Evolutionary conservation across 2,797 vertebrate genomes (phyloP), one percentile per base, ranked within the genome.

Genomic region (Amblyraja radiata): DNA sequence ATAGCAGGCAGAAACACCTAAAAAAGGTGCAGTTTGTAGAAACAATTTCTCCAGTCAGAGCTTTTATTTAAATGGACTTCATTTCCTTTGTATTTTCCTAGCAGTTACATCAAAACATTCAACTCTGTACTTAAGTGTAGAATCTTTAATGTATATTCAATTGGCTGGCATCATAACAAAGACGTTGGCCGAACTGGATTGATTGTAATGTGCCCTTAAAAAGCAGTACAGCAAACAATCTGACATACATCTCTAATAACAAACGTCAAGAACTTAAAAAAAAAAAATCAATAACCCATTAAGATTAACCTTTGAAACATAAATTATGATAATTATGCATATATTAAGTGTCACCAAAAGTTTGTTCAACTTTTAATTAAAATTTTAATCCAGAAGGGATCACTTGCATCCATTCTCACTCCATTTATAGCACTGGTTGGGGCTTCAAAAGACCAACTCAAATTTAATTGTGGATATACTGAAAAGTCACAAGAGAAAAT

Each of bases 261-360:
- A 92, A 91, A 92, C 90, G 39, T 92, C 71, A 92, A 5, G 46
- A 92, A 92, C 90, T 92, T 92, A 74, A 76, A 88, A 88, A 73
- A 46, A 88, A 88, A 79, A 76, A 76, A 92, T 71, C 71, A 74
- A 28, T 58, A 74, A 73, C 39, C 71, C 18, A 92, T n/a, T 76
- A 92, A 92, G 90, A 92, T 92, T 54, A 92, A 92, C 90, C 71
- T 92, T 92, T 92, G 54, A 92, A 92, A 92, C 39, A 92, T 92
- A 92, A 92, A 92, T 92, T 92, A 92, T 76, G 5, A 71, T 74
- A 76, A 68, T 36, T 91, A 91, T 91, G 71, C 36, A 92, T 92
- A 92, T 92, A 92, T 92, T 92, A 92, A 76, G 36, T 74, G 39
- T 92, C 46, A 39, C 90, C 90, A 76, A 92, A 92, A 74, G 46